Evolutionary conservation across 2,888 invertebrate species (phyloP), one percentile per base, ranked within the genome.

Genomic region (Caprella mutica): DNA sequence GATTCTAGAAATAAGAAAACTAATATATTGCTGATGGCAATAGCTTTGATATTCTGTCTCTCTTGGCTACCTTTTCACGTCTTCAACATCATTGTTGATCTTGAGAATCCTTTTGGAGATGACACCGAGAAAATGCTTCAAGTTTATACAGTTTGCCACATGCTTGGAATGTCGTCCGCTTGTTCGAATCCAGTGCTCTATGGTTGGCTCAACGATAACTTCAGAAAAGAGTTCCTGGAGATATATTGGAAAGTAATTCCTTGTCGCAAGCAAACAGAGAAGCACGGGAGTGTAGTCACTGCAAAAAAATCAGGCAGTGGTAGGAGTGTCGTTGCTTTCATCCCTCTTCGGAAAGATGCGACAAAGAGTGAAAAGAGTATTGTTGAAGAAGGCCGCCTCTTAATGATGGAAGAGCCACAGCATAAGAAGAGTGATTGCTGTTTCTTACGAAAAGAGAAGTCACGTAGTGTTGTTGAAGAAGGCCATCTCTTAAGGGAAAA

Each of bases 141-240:
- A 65, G 68, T 70, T 19, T 77, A 76, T 67, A 77, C 79, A 39
- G 73, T 79, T 64, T 80, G 80, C 66, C 83, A 84, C 68, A 76
- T 83, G 75, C 76, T 81, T 65, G 83, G 89, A 8, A 87, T 92
- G 83, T 86, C 86, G 9, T 89, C 89, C 52, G 90, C 91, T 1
- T 91, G 90, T 67, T 85, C 88, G 30, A 93, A 93, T 72, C 92
- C 92, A 0, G 76, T 93, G 23, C 78, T 92, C 2, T 93, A 93
- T 73, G 93, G 92, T 9, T 90, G 90, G 84, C 77, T 93, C 67
- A 93, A 93, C 72, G 91, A 92, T 68, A 91, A 91, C 73, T 93
- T 93, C 75, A 79, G 86, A 69, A 87, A 86, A 71, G 91, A 91
- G 73, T 91, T 91, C 71, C 81, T 82, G 67, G 86, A 86, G 30